Evolutionary conservation across 1,140 invertebrate genomes (phyloP).

Genomic region (Papilio xuthus): DNA sequence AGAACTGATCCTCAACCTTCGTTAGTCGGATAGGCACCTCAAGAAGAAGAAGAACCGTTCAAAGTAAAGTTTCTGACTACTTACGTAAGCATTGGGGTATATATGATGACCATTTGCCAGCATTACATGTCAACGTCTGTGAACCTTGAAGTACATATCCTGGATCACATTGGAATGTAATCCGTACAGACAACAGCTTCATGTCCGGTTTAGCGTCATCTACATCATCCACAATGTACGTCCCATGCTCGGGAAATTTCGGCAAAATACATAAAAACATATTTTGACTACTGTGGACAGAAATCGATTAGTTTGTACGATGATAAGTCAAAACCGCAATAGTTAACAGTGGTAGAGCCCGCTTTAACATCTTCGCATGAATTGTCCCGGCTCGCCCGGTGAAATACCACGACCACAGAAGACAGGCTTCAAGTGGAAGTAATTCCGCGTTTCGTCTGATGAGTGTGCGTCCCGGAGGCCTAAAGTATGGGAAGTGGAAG

Average conservation of each 20-base stretch:
- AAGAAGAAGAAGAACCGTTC: too few relatives aligned
- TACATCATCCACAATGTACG: background rate
- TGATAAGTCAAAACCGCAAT: too few relatives aligned
- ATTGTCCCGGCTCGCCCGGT: too few relatives aligned
- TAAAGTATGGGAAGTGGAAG: too few relatives aligned
- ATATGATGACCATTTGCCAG: slow-evolving; percentile 40
- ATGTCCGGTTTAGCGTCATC: background rate
- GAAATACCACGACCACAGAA: too few relatives aligned
- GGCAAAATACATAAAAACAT: background rate
- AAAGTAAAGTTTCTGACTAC: slow-evolving; percentile 36
- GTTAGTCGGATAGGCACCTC: too few relatives aligned
- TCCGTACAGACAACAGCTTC: background rate
- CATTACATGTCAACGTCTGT: slow-evolving; percentile 28
- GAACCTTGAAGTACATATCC: slow-evolving; percentile 23
- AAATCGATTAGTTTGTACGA: background rate
- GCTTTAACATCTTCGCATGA: too few relatives aligned
- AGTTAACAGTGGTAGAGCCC: too few relatives aligned
- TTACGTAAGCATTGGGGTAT: slow-evolving; percentile 46
- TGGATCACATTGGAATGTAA: slow-evolving; percentile 33
- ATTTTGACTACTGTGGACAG: background rate
- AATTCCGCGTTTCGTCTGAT: too few relatives aligned
- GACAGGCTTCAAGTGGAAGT: too few relatives aligned
- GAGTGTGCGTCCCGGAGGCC: too few relatives aligned
- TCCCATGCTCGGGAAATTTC: background rate
- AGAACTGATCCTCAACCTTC: too few relatives aligned